phyloP scores from a whole-genome alignment of 2,113 vertebrate genomes.

The Typhlomys cinereus region DNA sequence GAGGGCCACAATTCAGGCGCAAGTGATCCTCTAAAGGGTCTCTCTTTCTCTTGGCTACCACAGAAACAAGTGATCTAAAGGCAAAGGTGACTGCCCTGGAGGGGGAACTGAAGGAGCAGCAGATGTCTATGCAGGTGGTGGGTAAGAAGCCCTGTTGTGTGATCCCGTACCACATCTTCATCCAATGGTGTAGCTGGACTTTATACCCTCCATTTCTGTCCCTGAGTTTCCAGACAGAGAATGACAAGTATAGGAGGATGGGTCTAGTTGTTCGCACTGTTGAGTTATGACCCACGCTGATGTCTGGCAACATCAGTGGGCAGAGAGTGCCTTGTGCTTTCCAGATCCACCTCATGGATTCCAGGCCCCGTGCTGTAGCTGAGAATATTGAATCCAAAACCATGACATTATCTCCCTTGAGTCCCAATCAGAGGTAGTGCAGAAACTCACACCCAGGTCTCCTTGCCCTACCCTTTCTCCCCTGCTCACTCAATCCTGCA shows the following conservation, averaged over 20 bases:
- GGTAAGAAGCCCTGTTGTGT: conserved; percentile 82
- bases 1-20: neutral
- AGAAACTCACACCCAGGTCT: neutral
- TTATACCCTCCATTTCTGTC: neutral
- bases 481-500: neutral
- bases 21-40: conserved; percentile 9
- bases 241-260: neutral
- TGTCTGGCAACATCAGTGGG: neutral
- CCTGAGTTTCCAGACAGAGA: neutral
- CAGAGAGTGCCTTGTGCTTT: neutral
- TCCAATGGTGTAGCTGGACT: rapidly evolving
- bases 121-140: conserved; percentile 82
- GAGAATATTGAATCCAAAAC: neutral
- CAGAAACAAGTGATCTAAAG: conserved; percentile 84
- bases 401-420: neutral
- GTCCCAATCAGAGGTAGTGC: neutral
- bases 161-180: neutral
- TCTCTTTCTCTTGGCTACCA: conserved; percentile 47
- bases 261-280: neutral
- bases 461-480: rapidly evolving
- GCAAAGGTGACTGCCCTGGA: conserved; percentile 82
- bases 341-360: neutral
- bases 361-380: neutral
- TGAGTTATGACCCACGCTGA: neutral
- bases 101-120: conserved; percentile 83